phyloP scores from a whole-genome alignment of 1,140 invertebrate species.

The Macrobrachium rosenbergii region DNA sequence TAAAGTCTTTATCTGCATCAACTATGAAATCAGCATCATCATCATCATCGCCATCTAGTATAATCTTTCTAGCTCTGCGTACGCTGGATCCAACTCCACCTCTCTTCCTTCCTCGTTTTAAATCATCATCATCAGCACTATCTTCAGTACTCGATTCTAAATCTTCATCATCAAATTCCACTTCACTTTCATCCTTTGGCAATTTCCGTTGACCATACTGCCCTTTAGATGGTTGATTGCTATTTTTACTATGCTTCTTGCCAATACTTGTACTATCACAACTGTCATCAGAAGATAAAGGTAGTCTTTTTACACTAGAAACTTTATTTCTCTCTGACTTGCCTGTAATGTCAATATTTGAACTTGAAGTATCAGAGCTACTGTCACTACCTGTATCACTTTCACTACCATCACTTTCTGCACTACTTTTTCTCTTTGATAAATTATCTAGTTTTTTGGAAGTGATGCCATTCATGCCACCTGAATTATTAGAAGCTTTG shows the following conservation, averaged over 20 bases:
- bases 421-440: conserved; percentile 17
- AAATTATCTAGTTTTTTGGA: conserved; percentile 9
- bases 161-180: conserved; percentile 68
- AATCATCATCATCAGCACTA: conserved; percentile 50
- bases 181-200: conserved; percentile 64
- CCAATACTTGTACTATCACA: conserved; percentile 23
- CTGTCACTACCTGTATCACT: conserved; percentile 40
- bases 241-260: neutral
- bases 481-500: conserved; percentile 55
- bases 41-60: conserved; percentile 62
- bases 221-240: conserved; percentile 2
- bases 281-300: conserved; percentile 14
- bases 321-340: conserved; percentile 30
- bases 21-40: conserved; percentile 44
- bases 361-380: conserved; percentile 26
- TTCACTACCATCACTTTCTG: conserved; percentile 13
- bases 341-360: conserved; percentile 34
- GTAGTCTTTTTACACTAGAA: conserved; percentile 22
- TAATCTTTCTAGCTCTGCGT: conserved; percentile 57
- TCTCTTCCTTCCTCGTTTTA: conserved; percentile 23
- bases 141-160: conserved; percentile 66
- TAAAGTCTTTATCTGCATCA: conserved; percentile 50
- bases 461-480: conserved; percentile 67
- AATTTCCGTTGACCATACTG: neutral
- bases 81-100: conserved; percentile 36